Percentiles rank a stretch among this genome's conserved stretches.
phyloP scores from a whole-genome alignment of 2,888 invertebrate genomes.

The Caradrina kadenii region DNA sequence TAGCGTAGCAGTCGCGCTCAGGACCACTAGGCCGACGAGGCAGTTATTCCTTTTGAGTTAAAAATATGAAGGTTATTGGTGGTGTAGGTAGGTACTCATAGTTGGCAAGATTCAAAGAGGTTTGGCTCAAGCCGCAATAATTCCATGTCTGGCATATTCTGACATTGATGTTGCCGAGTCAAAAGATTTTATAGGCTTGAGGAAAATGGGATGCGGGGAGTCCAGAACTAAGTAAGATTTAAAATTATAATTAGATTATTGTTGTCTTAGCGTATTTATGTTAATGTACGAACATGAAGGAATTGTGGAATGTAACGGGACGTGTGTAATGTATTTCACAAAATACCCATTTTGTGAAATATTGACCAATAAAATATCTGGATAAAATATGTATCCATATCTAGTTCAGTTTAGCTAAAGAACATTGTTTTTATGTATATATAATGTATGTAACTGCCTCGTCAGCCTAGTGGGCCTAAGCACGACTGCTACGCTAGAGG shows the following conservation, averaged over 20 bases:
- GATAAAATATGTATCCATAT: too few species aligned
- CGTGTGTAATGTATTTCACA: neutral
- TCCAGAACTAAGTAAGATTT: constrained; percentile 14
- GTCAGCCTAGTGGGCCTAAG: too few species aligned
- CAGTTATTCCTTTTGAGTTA: constrained; percentile 36
- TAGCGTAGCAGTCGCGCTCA: too few species aligned
- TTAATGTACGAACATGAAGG: neutral
- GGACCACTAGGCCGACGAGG: too few species aligned
- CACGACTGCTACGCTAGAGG: too few species aligned
- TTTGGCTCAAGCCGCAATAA: constrained; percentile 14
- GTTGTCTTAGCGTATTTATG: constrained; percentile 11
- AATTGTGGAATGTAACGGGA: neutral
- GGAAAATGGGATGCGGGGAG: constrained; percentile 28
- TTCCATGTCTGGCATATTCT: constrained; percentile 14
- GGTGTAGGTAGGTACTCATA: constrained; percentile 15
- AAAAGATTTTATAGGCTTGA: constrained; percentile 42
- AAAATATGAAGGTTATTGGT: constrained; percentile 31
- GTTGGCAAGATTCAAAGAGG: constrained; percentile 15
- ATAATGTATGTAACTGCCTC: too few species aligned
- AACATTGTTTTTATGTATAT: too few species aligned
- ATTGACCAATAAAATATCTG: neutral
- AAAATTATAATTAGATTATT: constrained; percentile 26
- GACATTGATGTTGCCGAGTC: constrained; percentile 31
- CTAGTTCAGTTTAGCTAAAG: too few species aligned
- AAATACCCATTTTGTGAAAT: neutral